Percentiles rank a stretch among this genome's conserved stretches.
Evolutionary conservation across 2,797 vertebrate genomes (phyloP).

Genomic region (Gymnothorax reevesii): DNA sequence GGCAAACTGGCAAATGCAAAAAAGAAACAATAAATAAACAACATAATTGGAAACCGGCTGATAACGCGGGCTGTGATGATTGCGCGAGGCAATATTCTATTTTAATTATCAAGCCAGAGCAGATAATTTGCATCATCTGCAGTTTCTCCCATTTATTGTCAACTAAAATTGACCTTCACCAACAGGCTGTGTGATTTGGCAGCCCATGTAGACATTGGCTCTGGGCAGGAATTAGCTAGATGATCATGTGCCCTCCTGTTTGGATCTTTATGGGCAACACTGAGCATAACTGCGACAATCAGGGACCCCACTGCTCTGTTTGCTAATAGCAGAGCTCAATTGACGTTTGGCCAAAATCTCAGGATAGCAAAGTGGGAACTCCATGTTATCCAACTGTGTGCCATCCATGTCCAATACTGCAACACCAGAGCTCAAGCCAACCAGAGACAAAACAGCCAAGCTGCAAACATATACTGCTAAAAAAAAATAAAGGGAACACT

Average conservation of each 20-base stretch:
- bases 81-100: neutral
- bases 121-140: neutral
- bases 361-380: neutral
- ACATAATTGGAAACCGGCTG: neutral
- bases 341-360: neutral
- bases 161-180: neutral
- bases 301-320: neutral
- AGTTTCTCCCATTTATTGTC: neutral
- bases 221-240: no score
- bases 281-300: neutral
- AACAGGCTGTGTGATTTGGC: neutral
- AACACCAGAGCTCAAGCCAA: neutral
- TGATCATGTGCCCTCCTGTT: neutral
- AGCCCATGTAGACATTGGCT: no score
- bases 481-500: no score
- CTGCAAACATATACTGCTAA: no score
- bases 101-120: neutral
- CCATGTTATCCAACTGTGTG: neutral
- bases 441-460: no score
- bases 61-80: neutral
- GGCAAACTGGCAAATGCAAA: neutral
- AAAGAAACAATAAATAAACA: neutral
- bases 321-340: neutral
- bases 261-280: neutral
- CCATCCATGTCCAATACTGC: neutral